Base-by-base conservation (phyloP, 1,140 invertebrate genomes). In the Drosophila pseudoobscura region DNA sequence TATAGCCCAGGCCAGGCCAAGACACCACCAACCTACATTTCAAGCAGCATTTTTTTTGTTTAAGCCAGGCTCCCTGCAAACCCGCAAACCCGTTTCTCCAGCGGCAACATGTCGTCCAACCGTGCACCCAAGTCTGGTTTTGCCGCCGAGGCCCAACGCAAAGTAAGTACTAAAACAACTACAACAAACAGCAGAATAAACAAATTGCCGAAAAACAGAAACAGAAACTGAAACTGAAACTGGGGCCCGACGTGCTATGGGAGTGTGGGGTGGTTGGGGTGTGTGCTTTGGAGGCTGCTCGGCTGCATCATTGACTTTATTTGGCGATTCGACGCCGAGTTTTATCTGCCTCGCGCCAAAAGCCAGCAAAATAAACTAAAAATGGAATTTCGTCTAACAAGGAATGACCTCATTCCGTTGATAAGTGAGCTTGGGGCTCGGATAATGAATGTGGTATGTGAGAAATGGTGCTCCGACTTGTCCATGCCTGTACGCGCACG, bases 61-160 rank as follows among this genome's bases (percentile, higher is more conserved):
- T 39, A 39, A 76, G 56, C 75, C 80, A 39, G 35, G 35, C 35
- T 39, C 35, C 35, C 35, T 39, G 35, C 35, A 39, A 39, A 39
- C 84, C 85, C 85, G 69, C 68, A 89, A 90, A 89, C 84, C 77
- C 77, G 84, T 89, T 89, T 87, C 71, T 47, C 22, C 63, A 84
- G 49, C 71, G 58, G 63, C 83, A 85, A 62, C 68, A 97, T 98
- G 96, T 96, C 96, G 74, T 95, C 94, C 92, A 96, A 97, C 93
- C 94, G 97, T 92, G 97, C 97, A 89, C 94, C 97, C 43, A 98
- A 98, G 93, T 97, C 96, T 91, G 97, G 97, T 95, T 97, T 98
- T 93, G 97, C 97, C 68, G 97, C 97, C 39, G 97, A 98, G 91
- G 97, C 97, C 35, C 97, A 98, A 92, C 94, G 95, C 90, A 98